These are phyloP conservation scores for Sturnus vulgaris DNA, from an alignment of 2,113 vertebrate genomes.

Conservation along the genomic window DNA sequence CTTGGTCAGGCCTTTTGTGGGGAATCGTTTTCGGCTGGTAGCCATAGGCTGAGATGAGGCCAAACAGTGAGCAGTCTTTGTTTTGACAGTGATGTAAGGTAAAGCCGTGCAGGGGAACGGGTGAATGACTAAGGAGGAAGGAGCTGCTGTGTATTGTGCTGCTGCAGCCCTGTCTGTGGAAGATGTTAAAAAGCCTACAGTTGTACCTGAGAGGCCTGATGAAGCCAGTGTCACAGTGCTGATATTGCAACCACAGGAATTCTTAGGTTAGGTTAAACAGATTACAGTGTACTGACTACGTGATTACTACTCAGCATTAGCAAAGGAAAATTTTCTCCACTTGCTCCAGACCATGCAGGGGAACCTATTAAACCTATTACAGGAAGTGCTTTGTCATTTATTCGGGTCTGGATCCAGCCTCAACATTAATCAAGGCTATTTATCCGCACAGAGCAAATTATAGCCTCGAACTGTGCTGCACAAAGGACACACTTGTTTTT, in stretches of 20 bases:
- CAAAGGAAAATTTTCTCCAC: neutral
- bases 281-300: neutral
- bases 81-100: neutral
- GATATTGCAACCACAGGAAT: neutral
- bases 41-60: neutral
- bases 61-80: neutral
- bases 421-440: slow-evolving; percentile 33
- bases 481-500: neutral
- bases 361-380: neutral
- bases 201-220: neutral
- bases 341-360: slow-evolving; percentile 10
- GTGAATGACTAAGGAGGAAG: neutral
- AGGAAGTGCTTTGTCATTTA: slow-evolving; percentile 44
- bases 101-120: neutral
- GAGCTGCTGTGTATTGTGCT: neutral
- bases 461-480: neutral
- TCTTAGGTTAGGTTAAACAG: neutral
- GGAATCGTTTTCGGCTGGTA: neutral
- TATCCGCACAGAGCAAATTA: neutral
- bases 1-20: neutral
- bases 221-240: neutral
- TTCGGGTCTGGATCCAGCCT: slow-evolving; percentile 26
- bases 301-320: neutral
- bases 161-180: neutral
- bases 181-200: neutral